These are phyloP conservation scores for Lota lota DNA, from an alignment of 2,113 vertebrate genomes.

Conservation along the genomic window DNA sequence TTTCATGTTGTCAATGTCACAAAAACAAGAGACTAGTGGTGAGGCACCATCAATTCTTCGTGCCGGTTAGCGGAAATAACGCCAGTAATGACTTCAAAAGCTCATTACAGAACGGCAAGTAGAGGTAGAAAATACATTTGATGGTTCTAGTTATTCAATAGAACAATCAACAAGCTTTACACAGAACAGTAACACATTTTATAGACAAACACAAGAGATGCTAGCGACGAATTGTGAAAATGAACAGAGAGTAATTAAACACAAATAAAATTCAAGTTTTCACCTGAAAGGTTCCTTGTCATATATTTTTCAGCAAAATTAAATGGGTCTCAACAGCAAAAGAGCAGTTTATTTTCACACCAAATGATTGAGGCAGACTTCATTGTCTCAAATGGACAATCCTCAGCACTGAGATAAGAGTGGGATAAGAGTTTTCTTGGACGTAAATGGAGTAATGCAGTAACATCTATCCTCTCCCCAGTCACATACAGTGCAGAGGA, in stretches of 20 bases:
- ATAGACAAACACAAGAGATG: conserved; percentile 21
- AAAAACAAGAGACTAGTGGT: conserved; percentile 28
- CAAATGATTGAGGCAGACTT: not conserved
- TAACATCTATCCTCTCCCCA: too few species aligned
- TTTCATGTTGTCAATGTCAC: conserved; percentile 59
- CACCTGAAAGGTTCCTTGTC: too few species aligned
- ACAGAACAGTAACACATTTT: conserved; percentile 25
- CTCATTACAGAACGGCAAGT: conserved; percentile 14
- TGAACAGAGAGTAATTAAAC: not conserved
- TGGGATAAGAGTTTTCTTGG: too few species aligned
- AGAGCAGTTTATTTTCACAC: not conserved
- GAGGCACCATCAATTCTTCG: conserved; percentile 35
- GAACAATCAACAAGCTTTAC: conserved; percentile 8
- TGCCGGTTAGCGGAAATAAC: conserved; percentile 22
- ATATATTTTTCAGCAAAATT: too few species aligned
- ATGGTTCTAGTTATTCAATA: conserved; percentile 41
- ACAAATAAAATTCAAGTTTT: too few species aligned
- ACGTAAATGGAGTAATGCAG: too few species aligned
- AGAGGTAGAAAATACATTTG: conserved; percentile 39
- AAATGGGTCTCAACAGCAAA: too few species aligned
- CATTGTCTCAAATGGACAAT: too few species aligned
- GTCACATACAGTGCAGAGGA: too few species aligned
- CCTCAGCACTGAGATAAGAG: too few species aligned
- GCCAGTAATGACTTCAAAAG: conserved; percentile 15
- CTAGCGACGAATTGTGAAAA: too few species aligned